These are phyloP conservation scores for Muscicapa comitata DNA, from an alignment of 2,797 vertebrate species.

Conservation along the genomic window DNA sequence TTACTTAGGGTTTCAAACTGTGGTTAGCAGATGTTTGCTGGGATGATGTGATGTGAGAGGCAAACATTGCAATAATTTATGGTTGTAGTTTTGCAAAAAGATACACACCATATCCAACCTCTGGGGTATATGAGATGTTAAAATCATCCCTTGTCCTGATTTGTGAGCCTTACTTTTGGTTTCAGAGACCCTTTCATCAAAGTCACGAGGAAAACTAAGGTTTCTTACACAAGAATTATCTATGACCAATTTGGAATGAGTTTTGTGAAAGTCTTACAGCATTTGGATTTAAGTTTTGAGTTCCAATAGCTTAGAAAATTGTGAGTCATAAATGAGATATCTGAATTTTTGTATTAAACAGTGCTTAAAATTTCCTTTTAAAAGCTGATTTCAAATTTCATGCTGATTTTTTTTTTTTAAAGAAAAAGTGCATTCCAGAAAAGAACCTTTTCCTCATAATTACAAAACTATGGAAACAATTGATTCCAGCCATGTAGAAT, in stretches of 20 bases:
- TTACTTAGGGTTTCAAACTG: not conserved
- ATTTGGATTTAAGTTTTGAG: not conserved
- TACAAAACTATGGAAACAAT: not conserved
- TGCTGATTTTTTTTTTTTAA: not conserved
- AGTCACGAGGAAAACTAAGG: not conserved
- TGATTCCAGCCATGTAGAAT: not conserved
- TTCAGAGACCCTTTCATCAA: not conserved
- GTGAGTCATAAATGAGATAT: rapidly evolving
- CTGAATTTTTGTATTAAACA: not conserved
- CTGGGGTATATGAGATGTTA: not conserved
- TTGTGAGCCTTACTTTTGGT: not conserved
- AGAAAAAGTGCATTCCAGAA: not conserved
- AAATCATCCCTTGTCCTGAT: not conserved
- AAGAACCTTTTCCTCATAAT: not conserved
- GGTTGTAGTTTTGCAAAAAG: not conserved
- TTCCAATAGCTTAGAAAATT: not conserved
- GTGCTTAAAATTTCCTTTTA: not conserved
- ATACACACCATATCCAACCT: not conserved
- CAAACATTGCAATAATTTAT: not conserved
- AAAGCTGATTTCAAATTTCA: not conserved
- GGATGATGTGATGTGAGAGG: not conserved
- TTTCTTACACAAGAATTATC: not conserved
- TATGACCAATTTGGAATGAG: rapidly evolving
- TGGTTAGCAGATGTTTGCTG: not conserved
- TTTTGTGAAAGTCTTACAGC: not conserved